Percentiles rank a stretch among this genome's conserved stretches.
Conservation (phyloP, 2,888 invertebrate species). For the Tetragonula carbonaria region DNA sequence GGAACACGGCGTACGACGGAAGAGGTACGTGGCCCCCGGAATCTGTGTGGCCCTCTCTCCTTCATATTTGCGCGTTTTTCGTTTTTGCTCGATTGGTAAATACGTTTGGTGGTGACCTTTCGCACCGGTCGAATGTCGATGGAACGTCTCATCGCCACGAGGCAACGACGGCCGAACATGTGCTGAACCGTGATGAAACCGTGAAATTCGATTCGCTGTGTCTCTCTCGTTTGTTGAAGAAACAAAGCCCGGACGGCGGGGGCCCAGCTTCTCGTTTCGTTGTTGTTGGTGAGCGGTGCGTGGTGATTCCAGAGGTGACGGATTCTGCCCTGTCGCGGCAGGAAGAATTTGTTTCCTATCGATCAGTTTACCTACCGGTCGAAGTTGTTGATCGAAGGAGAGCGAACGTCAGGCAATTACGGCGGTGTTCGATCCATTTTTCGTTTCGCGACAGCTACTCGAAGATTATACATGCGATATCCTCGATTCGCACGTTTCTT, state of each 20-base stretch:
- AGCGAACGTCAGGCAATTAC: background rate
- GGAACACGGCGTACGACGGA: constrained; percentile 17
- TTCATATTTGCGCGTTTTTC: background rate
- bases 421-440: too few relatives aligned
- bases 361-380: constrained; percentile 2
- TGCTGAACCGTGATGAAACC: background rate
- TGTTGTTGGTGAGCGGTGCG: background rate
- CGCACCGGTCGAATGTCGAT: too few relatives aligned
- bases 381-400: constrained; percentile 11
- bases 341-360: constrained; percentile 16
- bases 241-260: background rate
- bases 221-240: background rate
- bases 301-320: too few relatives aligned
- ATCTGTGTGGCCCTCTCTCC: background rate
- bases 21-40: constrained; percentile 33
- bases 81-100: too few relatives aligned
- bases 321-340: too few relatives aligned
- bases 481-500: background rate
- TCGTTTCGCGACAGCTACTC: background rate
- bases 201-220: background rate
- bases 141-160: too few relatives aligned
- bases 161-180: background rate
- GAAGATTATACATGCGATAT: background rate
- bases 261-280: background rate
- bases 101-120: too few relatives aligned